Base-by-base conservation (phyloP, 2,888 invertebrate genomes). In the Sabellastarte sp. region DNA sequence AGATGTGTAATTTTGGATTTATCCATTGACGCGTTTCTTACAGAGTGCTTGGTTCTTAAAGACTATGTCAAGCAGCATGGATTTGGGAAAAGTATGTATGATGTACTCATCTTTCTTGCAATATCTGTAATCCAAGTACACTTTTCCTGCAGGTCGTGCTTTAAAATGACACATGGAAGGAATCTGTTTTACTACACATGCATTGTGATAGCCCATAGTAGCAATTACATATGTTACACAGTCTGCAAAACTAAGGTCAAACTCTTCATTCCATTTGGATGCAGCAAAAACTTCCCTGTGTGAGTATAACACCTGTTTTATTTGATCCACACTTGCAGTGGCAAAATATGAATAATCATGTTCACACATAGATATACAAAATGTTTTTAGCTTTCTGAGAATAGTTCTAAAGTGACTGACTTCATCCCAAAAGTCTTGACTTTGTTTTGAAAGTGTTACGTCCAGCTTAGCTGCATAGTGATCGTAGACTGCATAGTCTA, bases 351-450 rank as follows among this genome's bases (percentile, higher is more conserved):
- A 41, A n/a, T n/a, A n/a, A n/a, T n/a, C n/a, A n/a, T n/a, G n/a
- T n/a, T n/a, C n/a, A 20, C 41, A 41, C 41, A 41, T 41, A 20
- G 41, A 41, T 41, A 20, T 41, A 53, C 53, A 53, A 53, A 53
- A 53, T 26, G 20, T 5, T 26, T 26, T 53, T 26, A 53, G 4
- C 24, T 53, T 10, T 24, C 15, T 20, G 15, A n/a, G 24, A 53
- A 53, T 26, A 53, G 5, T 26, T 26, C 24, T 10, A 26, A 53
- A 53, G 24, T 10, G 4, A 10, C 5, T 26, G 20, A 53, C 53
- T 53, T 53, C 53, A n/a, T 53, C 53, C 20, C 10, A 53, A 26
- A 53, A 53, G 5, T 10, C 26, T 10, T n/a, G 10, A 15, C 24
- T 26, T 26, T 53, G 53, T 53, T 10, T 5, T 26, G 5, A 10